A percentile compares a stretch with the other conserved stretches of the same genome.
Evolutionary conservation across 2,113 vertebrate genomes (phyloP).

Genomic region (Numenius arquata): DNA sequence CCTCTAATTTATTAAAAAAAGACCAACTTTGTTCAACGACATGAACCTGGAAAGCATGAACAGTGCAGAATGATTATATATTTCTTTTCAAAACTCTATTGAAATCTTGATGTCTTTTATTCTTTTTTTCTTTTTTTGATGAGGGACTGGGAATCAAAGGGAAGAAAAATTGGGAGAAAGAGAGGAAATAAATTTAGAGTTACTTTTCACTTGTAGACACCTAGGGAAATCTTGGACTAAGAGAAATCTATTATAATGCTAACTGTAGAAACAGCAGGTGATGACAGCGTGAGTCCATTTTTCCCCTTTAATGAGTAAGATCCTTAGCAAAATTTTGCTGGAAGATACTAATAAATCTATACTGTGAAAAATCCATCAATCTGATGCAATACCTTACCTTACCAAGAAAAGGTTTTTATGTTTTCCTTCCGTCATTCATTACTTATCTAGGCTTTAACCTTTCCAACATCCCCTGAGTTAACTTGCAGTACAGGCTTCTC

Average conservation of each 20-base stretch:
- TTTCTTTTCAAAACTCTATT: background rate
- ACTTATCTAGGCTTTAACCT: slow-evolving; percentile 66
- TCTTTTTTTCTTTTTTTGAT: background rate
- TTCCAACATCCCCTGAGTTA: slow-evolving; percentile 55
- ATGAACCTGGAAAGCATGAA: background rate
- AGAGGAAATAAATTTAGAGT: background rate
- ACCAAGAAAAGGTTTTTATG: background rate
- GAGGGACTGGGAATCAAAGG: background rate
- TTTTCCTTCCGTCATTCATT: slow-evolving; percentile 56
- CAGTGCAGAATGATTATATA: background rate
- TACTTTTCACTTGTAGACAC: background rate
- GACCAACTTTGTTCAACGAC: background rate
- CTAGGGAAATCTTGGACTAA: background rate
- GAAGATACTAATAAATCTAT: slow-evolving; percentile 57
- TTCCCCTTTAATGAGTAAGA: slow-evolving; percentile 4
- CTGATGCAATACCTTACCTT: background rate
- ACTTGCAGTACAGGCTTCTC: slow-evolving; percentile 43
- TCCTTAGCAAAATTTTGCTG: slow-evolving; percentile 44
- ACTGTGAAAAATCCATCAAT: slow-evolving; percentile 31
- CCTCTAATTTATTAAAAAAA: background rate
- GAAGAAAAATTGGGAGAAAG: background rate
- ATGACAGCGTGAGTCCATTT: background rate
- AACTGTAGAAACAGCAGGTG: background rate
- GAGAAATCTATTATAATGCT: background rate
- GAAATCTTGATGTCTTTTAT: background rate